These are phyloP conservation scores for Teleiodes luculella DNA, from an alignment of 2,888 invertebrate species.

Conservation along the genomic window DNA sequence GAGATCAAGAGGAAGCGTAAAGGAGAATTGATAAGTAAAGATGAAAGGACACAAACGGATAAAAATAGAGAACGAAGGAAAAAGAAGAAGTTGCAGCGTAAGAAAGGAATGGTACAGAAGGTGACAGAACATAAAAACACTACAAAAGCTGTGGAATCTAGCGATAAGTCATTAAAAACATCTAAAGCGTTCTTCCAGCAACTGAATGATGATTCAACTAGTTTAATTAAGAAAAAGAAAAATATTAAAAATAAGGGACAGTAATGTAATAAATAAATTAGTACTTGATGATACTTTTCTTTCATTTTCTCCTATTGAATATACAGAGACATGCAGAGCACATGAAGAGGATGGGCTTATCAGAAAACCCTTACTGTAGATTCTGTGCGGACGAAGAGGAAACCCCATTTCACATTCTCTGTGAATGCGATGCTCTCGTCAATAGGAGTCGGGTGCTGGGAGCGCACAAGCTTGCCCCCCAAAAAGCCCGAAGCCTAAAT, in stretches of 20 bases:
- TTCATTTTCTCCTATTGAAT: not conserved
- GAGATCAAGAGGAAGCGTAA: slow-evolving; percentile 85
- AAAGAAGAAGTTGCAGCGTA: slow-evolving; percentile 88
- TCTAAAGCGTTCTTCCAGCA: slow-evolving; percentile 91
- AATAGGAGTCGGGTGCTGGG: too few species aligned
- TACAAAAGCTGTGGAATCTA: slow-evolving; percentile 79
- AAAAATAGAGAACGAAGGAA: slow-evolving; percentile 92
- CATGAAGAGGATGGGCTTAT: too few species aligned
- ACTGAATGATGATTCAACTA: slow-evolving; percentile 84
- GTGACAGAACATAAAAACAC: slow-evolving; percentile 73
- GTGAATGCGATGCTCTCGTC: too few species aligned
- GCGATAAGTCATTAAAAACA: slow-evolving; percentile 79
- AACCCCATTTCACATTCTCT: too few species aligned
- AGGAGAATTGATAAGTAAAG: slow-evolving; percentile 82
- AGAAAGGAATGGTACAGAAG: slow-evolving; percentile 62
- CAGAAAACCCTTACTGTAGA: too few species aligned
- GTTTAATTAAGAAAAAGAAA: slow-evolving; percentile 57
- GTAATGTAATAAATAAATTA: slow-evolving; percentile 6
- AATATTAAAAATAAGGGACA: slow-evolving; percentile 44
- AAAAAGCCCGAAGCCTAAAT: too few species aligned
- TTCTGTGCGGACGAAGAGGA: too few species aligned
- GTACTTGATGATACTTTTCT: not conserved
- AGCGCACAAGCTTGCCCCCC: too few species aligned
- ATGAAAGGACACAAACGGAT: slow-evolving; percentile 91
- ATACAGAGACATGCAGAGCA: too few species aligned